Evolutionary conservation across 2,888 invertebrate genomes (phyloP).

Genomic region (Dromius quadrimaculatus): DNA sequence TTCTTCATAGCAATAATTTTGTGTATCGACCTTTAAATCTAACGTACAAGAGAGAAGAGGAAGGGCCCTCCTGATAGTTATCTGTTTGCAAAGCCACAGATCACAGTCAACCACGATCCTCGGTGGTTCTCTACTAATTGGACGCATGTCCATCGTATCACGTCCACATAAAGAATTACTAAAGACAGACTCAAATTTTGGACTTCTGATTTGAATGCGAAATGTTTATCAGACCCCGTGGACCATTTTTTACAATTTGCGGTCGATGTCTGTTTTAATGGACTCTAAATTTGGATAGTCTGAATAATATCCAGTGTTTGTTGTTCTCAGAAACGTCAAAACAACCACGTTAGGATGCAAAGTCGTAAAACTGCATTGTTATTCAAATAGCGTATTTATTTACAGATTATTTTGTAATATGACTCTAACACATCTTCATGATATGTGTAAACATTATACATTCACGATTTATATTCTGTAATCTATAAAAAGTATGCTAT

Average conservation of each 20-base stretch:
- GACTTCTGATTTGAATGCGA: slow-evolving; percentile 27
- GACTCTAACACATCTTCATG: too few relatives aligned
- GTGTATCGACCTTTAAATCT: neutral
- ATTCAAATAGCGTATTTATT: neutral
- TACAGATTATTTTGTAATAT: neutral
- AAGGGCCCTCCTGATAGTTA: slow-evolving; percentile 26
- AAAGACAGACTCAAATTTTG: slow-evolving; percentile 40
- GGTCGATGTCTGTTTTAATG: slow-evolving; percentile 28
- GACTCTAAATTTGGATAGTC: neutral
- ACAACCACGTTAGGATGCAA: slow-evolving; percentile 2
- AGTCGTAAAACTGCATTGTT: neutral
- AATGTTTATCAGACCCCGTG: slow-evolving; percentile 21
- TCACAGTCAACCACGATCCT: slow-evolving; percentile 42
- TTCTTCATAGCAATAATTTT: slow-evolving; percentile 8
- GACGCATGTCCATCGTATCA: slow-evolving; percentile 44
- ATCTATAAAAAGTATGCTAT: too few relatives aligned
- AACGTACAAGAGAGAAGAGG: neutral
- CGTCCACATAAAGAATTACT: slow-evolving; percentile 37
- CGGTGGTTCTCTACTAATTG: slow-evolving; percentile 48
- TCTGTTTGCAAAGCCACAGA: slow-evolving; percentile 43
- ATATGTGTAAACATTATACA: too few relatives aligned
- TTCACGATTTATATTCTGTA: too few relatives aligned
- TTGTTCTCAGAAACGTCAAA: neutral
- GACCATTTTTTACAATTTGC: slow-evolving; percentile 19
- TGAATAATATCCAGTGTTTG: neutral